Base-by-base conservation (phyloP, 2,113 vertebrate species). In the Limanda limanda region DNA sequence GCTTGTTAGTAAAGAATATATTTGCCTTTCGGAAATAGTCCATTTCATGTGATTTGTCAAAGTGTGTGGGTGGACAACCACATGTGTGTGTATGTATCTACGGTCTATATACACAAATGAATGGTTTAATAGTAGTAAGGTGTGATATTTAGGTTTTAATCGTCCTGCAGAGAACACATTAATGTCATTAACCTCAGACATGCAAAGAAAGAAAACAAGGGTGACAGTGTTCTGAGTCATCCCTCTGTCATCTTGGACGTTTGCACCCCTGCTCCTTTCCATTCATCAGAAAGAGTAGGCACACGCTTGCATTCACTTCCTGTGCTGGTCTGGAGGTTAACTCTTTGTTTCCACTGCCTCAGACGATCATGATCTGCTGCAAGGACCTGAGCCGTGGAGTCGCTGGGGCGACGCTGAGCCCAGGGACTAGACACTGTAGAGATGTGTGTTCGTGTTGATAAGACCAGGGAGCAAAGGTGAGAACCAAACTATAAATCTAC, bases 391-490 rank as follows among this genome's bases (percentile, higher is more conserved):
- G 62, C 62, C 21, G 31, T 42, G 62, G 45, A 64, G 55, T 78
- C 76, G n/a, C 71, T 4, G 56, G 63, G 68, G 66, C 56, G 24
- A 47, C 47, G 54, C 37, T 20, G 42, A 76, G 68, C 76, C 71
- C 61, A n/a, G 81, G 57, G 72, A 76, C 79, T 31, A 54, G 55
- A 35, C 47, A 47, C 47, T 9, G 47, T 10, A 88, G 84, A 86
- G 51, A 89, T 92, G 92, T 54, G n/a, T 83, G 68, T 66, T 40
- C 63, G 62, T 82, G 75, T 68, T 86, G 68, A 90, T 86, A 71
- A 75, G 23, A 71, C 47, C 70, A 56, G 61, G 78, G 74, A 82
- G 63, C 85, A 90, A 85, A 90, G 83, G 92, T 91, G 70, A 89
- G 69, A 35, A 6, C 15, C 18, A 25, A 4, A 3, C 5, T 4